Percentiles rank a stretch among this genome's conserved stretches.
These are phyloP conservation scores for Zoanthus gigantus DNA, from an alignment of 92 coral and sea anemone species.

Conservation along the genomic window DNA sequence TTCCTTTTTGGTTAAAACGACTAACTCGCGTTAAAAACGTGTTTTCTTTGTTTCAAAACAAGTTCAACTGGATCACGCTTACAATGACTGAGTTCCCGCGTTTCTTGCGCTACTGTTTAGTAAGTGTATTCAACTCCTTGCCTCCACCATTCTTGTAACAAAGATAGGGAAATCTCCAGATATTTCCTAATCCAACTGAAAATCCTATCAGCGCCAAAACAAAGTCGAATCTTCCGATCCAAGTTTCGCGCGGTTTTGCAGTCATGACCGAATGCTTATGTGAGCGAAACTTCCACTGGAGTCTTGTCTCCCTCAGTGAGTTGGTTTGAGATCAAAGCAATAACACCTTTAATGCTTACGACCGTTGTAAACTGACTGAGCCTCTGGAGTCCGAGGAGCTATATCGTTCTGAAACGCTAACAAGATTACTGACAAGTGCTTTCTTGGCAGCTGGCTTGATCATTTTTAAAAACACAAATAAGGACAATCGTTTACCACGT, in stretches of 20 bases:
- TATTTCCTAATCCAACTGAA: slow-evolving; percentile 78
- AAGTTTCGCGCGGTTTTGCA: slow-evolving; percentile 67
- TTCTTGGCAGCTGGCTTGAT: neutral
- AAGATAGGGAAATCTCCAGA: slow-evolving; percentile 83
- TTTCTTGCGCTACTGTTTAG: neutral
- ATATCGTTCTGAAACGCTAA: neutral
- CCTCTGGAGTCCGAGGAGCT: neutral
- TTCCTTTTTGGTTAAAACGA: too few relatives aligned
- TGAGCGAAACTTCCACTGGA: neutral
- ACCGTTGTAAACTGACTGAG: neutral
- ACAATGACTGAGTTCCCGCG: neutral
- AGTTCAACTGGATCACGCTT: neutral
- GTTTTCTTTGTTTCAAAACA: neutral
- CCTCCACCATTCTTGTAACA: slow-evolving; percentile 88
- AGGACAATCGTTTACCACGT: neutral
- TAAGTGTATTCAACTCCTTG: slow-evolving; percentile 11
- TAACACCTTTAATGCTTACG: neutral
- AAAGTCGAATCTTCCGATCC: slow-evolving; percentile 76
- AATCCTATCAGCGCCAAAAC: slow-evolving; percentile 76
- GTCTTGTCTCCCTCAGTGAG: neutral
- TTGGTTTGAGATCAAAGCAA: too few relatives aligned
- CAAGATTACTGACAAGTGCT: neutral
- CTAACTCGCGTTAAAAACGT: too few relatives aligned
- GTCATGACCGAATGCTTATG: neutral
- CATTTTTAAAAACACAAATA: slow-evolving; percentile 2